Conservation (phyloP, 2,113 vertebrate species). For the Martes martes region DNA sequence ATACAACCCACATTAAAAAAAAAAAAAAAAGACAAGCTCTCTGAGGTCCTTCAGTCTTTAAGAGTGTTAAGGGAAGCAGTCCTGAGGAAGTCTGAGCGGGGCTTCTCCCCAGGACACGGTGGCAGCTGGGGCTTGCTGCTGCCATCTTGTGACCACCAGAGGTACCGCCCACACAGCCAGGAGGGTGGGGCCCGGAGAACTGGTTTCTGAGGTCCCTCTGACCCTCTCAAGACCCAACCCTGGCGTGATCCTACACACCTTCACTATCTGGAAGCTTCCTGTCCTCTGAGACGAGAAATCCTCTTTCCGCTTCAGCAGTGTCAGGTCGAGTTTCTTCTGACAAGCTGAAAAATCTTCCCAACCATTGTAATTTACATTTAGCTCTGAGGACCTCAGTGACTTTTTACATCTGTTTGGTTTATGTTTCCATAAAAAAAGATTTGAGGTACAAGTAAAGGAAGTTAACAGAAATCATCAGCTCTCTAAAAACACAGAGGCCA, state of each 20-base stretch:
- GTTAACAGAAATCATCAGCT: background rate
- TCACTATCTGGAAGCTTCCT: background rate
- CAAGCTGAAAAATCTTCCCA: background rate
- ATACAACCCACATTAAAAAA: background rate
- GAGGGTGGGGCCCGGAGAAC: fast-evolving
- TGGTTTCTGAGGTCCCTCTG: background rate
- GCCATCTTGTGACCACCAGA: background rate
- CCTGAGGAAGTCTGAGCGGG: background rate
- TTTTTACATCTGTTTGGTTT: background rate
- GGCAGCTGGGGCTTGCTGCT: background rate
- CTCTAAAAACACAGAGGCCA: background rate
- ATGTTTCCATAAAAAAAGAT: background rate
- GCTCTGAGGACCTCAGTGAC: background rate
- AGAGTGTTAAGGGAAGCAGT: background rate
- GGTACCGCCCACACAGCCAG: background rate
- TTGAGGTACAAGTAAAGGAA: background rate
- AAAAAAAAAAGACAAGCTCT: background rate
- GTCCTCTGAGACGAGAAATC: background rate
- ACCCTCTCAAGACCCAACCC: background rate
- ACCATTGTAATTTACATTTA: background rate
- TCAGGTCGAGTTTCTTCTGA: background rate
- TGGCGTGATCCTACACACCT: background rate
- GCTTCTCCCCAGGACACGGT: fast-evolving
- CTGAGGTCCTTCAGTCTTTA: background rate
- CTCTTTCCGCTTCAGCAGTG: background rate